Base-by-base conservation (phyloP, 1,140 invertebrate species). In the Ceratina calcarata region DNA sequence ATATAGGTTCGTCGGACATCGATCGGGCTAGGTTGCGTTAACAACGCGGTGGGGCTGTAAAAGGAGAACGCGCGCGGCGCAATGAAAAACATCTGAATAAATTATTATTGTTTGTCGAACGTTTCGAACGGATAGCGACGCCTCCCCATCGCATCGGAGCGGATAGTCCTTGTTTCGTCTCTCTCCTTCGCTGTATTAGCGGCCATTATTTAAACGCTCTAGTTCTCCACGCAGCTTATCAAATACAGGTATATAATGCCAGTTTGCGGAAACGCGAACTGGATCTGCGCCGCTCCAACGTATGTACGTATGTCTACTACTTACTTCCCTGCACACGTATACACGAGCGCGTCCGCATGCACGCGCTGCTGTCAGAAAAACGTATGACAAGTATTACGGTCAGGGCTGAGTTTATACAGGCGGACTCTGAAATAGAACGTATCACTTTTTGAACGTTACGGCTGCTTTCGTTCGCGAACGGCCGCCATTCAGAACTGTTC, bases 81-180 rank as follows among this genome's bases (percentile, higher is more conserved):
- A 80, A 78, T 86, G 79, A 86, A 91, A 91, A 91, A 91, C 89
- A 91, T 87, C 85, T 91, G 90, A 91, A 91, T 91, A 91, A 91
- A 91, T 91, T 88, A 91, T 91, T 87, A 89, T 84, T 90, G 91
- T 91, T 91, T 91, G 91, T 90, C 87, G 89, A 91, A 91, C 88
- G 88, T 89, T 89, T 89, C 84, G 82, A 87, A 80, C 83, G 78
- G 85, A 81, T 68, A 66, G 71, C 78, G 81, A 85, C 83, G 80
- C 78, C 81, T 16, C 55, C 81, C 85, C 87, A 81, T 82, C 78
- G 86, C 66, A 69, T 32, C 27, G 73, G 76, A 78, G 75, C 58
- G 62, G 79, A 84, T 85, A 77, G 81, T 15, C 64, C 37, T 45
- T 45, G 37, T 45, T 45, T 45, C 37, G 37, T 45, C 37, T 45